Conservation (phyloP, 2,888 invertebrate genomes). For the Pseudococcus longispinus region DNA sequence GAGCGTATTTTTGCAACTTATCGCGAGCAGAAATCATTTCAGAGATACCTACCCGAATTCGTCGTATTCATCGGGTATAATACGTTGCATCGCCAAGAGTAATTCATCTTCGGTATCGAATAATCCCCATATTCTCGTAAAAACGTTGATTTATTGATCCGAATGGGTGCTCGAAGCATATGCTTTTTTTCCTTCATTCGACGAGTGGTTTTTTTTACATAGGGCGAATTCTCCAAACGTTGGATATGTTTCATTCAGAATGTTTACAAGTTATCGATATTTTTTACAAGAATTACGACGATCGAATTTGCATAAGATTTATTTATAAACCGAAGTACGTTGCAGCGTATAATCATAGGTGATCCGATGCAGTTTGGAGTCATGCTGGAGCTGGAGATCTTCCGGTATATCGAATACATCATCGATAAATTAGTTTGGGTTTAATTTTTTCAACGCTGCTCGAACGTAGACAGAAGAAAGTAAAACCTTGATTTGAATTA, state of each 20-base stretch:
- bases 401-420: not conserved
- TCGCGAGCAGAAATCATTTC: not conserved
- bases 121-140: not conserved
- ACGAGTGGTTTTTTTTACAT: not conserved
- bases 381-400: not conserved
- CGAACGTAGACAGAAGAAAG: slow-evolving; percentile 1
- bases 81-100: not conserved
- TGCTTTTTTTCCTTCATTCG: not conserved
- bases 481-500: not conserved
- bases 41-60: not conserved
- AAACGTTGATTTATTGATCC: not conserved
- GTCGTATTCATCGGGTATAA: not conserved
- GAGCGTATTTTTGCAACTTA: too few relatives aligned
- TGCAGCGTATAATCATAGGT: not conserved
- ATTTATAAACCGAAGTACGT: not conserved
- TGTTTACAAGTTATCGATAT: not conserved
- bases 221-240: not conserved
- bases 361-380: not conserved
- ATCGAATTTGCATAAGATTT: not conserved
- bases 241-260: not conserved
- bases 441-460: not conserved
- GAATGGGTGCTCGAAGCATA: not conserved
- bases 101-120: not conserved
- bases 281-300: slow-evolving; percentile 1
- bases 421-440: not conserved